Base-by-base conservation (phyloP, 2,888 invertebrate genomes). In the Agriotes lineatus region DNA sequence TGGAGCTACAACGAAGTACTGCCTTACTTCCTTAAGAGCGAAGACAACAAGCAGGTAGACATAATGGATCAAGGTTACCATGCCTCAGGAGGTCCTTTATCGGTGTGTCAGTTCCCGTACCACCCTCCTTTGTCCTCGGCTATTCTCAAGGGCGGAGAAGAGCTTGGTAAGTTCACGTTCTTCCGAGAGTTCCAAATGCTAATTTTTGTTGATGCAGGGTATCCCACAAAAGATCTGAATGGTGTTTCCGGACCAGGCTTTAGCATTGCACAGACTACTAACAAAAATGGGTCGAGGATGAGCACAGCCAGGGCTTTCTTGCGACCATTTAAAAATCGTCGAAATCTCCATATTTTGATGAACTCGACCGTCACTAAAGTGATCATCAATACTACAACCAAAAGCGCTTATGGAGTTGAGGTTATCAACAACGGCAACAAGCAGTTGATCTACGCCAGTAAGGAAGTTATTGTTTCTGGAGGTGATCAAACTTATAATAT, bases 1-100 rank as follows among this genome's bases (percentile, higher is more conserved):
- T 97, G 97, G 97, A 89, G 91, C 22, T 97, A 93, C 85, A 90
- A 93, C 50, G 95, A 96, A 42, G 94, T 96, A 2, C 86, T 97
- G 69, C 96, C 96, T 0, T 96, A 93, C 85, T 97, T 96, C 85
- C 86, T 93, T 70, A 94, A 93, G 82, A 94, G 94, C 0, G 95
- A 95, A 79, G 92, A 95, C 83, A 95, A 95, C 84, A 88, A 90
- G 76, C 86, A 87, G 75, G 81, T 90, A 6, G 88, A 91, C 73
- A 86, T 87, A 30, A 91, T 94, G 87, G 95, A 94, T 81, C 85
- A 86, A 7, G 92, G 92, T 0, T 94, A 90, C 81, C 95, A 95
- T 80, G 90, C 89, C 0, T 87, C 89, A 0, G 95, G 95, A 0
- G 95, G 95, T 0, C 89, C 92, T 0, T 82, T 95, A 59, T 92